Conservation (phyloP, 1,140 invertebrate genomes). For the Tetramorium parvispinum region DNA sequence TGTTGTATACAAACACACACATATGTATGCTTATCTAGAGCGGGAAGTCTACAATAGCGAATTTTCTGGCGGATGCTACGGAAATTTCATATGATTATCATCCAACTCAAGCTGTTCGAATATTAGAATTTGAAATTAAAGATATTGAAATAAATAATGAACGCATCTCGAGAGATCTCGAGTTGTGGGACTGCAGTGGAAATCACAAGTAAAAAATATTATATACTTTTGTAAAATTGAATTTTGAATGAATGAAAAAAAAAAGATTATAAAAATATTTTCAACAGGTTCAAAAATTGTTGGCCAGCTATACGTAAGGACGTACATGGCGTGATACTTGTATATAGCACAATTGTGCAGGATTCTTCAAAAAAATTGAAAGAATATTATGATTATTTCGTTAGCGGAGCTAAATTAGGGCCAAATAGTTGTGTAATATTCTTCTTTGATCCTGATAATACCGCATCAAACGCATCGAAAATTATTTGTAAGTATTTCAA, state of each 20-base stretch:
- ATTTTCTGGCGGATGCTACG: conserved; percentile 89
- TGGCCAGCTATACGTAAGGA: conserved; percentile 92
- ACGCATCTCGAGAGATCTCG: conserved; percentile 87
- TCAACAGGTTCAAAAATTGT: conserved; percentile 90
- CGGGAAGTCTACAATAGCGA: conserved; percentile 89
- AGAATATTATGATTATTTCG: conserved; percentile 91
- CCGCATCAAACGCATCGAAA: conserved; percentile 76
- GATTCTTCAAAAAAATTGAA: conserved; percentile 89
- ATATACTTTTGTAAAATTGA: conserved; percentile 20
- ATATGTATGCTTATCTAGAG: conserved; percentile 84
- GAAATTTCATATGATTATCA: conserved; percentile 88
- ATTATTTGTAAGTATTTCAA: conserved; percentile 75
- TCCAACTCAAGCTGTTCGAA: conserved; percentile 89
- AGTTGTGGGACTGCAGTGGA: conserved; percentile 92
- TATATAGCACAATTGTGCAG: conserved; percentile 88
- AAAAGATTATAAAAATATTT: conserved; percentile 54
- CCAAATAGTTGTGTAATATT: conserved; percentile 88
- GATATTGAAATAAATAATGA: conserved; percentile 86
- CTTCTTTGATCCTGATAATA: conserved; percentile 85
- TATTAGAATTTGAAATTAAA: conserved; percentile 89
- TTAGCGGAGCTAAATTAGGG: conserved; percentile 87
- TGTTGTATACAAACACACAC: background rate
- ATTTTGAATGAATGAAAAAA: conserved; percentile 41
- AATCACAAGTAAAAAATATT: conserved; percentile 86
- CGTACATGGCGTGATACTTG: conserved; percentile 91